phyloP scores from a whole-genome alignment of 30 jellyfish, hydroid and myxozoan genomes.

The Hydra vulgaris region DNA sequence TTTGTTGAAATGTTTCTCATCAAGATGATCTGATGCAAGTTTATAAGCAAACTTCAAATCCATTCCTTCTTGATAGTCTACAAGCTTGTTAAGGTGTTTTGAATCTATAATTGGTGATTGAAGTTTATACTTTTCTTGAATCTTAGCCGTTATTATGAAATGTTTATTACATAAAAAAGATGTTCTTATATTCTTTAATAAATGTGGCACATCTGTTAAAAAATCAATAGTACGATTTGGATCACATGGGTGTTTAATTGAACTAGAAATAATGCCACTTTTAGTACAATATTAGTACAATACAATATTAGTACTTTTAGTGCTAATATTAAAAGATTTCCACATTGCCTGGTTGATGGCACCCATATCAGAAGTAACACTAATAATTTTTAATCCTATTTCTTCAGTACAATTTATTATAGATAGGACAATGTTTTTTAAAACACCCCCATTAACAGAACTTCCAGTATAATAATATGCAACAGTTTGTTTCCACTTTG shows the following conservation, averaged over 20 bases:
- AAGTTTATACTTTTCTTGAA: neutral
- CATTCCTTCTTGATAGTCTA: neutral
- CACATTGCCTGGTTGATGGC: neutral
- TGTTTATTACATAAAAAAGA: neutral
- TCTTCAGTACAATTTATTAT: neutral
- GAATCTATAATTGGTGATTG: neutral
- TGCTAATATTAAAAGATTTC: neutral
- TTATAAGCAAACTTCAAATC: neutral
- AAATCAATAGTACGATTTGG: neutral
- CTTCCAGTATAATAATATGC: neutral
- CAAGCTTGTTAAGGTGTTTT: neutral
- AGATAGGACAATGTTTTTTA: neutral
- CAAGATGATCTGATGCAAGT: neutral
- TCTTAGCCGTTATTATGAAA: neutral
- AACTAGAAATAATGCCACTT: neutral
- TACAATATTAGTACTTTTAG: no score
- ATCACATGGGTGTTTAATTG: neutral
- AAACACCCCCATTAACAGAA: neutral
- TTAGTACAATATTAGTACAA: no score
- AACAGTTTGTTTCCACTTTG: neutral
- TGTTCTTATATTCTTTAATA: neutral
- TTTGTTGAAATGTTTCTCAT: neutral
- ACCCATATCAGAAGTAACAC: neutral
- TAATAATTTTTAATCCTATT: neutral
- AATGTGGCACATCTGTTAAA: neutral